These are phyloP conservation scores for Tridacna gigas DNA, from an alignment of 2,888 invertebrate species.

Conservation along the genomic window DNA sequence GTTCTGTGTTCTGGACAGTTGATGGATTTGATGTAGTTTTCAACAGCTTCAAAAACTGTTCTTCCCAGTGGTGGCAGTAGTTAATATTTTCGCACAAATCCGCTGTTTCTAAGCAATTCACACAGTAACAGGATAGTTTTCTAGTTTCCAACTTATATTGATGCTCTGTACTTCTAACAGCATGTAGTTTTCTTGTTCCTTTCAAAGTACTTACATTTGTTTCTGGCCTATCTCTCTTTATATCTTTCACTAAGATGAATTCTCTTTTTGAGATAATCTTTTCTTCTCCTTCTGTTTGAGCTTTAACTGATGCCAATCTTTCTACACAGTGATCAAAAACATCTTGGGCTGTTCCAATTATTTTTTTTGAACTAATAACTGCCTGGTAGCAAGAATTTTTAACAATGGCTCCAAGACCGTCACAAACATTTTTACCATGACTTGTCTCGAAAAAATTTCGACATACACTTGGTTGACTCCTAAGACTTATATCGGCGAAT, in stretches of 20 bases:
- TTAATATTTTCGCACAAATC: background rate
- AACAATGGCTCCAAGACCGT: conserved; percentile 27
- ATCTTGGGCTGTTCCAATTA: conserved; percentile 36
- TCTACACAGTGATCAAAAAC: conserved; percentile 26
- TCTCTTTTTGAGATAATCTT: background rate
- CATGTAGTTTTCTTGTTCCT: conserved; percentile 22
- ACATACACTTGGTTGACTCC: background rate
- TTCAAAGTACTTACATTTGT: conserved; percentile 14
- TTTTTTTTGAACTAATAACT: conserved; percentile 28
- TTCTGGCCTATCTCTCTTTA: conserved; percentile 8
- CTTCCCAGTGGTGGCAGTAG: background rate
- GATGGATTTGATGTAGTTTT: background rate
- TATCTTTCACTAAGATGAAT: background rate
- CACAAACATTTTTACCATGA: conserved; percentile 39
- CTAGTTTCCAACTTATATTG: background rate
- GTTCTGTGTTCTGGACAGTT: background rate
- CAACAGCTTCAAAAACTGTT: background rate
- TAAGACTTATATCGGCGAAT: conserved; percentile 23
- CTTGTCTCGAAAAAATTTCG: conserved; percentile 45
- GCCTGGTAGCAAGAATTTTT: too few relatives aligned
- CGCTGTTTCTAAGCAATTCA: background rate
- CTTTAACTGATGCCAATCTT: background rate
- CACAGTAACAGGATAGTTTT: background rate
- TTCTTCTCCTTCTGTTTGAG: background rate
- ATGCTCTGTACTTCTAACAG: background rate